These are phyloP conservation scores for Lathronympha strigana DNA, from an alignment of 2,888 invertebrate species.

Conservation along the genomic window DNA sequence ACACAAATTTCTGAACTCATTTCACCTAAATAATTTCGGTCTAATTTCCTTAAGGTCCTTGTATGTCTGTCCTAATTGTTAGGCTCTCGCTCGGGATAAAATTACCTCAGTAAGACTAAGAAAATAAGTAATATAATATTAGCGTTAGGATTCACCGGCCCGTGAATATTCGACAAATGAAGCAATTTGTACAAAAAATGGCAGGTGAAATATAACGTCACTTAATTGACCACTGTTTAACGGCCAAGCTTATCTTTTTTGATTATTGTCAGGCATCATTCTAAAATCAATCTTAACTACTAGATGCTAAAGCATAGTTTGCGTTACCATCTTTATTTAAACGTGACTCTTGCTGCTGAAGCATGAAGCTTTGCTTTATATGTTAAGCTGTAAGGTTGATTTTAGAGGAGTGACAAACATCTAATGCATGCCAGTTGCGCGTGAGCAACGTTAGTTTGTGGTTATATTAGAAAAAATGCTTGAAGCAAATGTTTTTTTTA, in stretches of 20 bases:
- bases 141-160: background rate
- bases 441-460: conserved; percentile 45
- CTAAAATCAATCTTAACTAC: conserved; percentile 25
- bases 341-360: background rate
- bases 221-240: conserved; percentile 53
- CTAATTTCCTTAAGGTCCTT: too few relatives aligned
- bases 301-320: background rate
- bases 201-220: conserved; percentile 52
- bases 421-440: conserved; percentile 45
- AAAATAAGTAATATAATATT: background rate
- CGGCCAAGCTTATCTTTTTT: conserved; percentile 50
- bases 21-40: too few relatives aligned
- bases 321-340: background rate
- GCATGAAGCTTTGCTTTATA: background rate
- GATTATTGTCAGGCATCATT: conserved; percentile 48
- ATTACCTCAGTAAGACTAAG: too few relatives aligned
- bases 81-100: too few relatives aligned
- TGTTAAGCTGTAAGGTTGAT: background rate
- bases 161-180: conserved; percentile 35
- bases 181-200: conserved; percentile 48
- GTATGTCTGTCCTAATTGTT: too few relatives aligned
- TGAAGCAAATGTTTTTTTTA: conserved; percentile 4
- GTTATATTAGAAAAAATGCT: conserved; percentile 46
- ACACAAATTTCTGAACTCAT: too few relatives aligned
- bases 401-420: conserved; percentile 42